Evolutionary conservation across 2,797 vertebrate species (phyloP).

Genomic region (Naso thynnoides): DNA sequence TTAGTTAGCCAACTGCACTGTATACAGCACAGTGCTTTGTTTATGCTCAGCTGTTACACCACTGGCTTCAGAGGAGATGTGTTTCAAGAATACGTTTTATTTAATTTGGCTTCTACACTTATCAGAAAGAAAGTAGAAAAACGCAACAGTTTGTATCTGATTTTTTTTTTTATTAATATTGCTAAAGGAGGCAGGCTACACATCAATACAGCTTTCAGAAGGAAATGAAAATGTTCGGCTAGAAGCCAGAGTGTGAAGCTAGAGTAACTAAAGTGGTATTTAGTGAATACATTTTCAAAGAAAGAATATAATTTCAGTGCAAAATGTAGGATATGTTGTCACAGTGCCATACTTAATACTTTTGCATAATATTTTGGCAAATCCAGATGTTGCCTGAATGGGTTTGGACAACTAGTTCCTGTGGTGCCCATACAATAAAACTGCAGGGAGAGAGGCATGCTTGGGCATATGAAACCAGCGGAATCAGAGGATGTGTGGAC

Average conservation of each 20-base stretch:
- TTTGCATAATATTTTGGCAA: not conserved
- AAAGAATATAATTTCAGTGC: slow-evolving; percentile 1
- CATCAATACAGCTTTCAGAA: slow-evolving; percentile 21
- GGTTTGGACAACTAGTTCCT: slow-evolving; percentile 11
- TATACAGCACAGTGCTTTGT: slow-evolving; percentile 33
- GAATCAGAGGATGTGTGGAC: slow-evolving; percentile 48
- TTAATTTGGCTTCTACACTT: slow-evolving; percentile 9
- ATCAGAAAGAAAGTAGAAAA: slow-evolving; percentile 18
- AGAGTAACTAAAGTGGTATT: slow-evolving; percentile 19
- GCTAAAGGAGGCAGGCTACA: slow-evolving; percentile 14
- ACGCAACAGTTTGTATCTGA: slow-evolving; percentile 15
- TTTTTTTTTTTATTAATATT: slow-evolving; percentile 26
- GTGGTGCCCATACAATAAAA: slow-evolving; percentile 30
- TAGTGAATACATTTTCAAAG: slow-evolving; percentile 24
- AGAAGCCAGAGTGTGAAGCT: slow-evolving; percentile 1
- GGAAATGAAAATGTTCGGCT: slow-evolving; percentile 23
- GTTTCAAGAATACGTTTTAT: slow-evolving; percentile 23
- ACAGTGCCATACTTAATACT: not conserved
- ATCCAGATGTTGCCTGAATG: slow-evolving; percentile 17
- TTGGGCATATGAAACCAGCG: slow-evolving; percentile 35
- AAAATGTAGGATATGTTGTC: slow-evolving; percentile 20
- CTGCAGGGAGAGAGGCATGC: slow-evolving; percentile 23
- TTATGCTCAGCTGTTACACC: slow-evolving; percentile 21
- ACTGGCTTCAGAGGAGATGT: slow-evolving; percentile 15
- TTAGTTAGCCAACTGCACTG: slow-evolving; percentile 22